A percentile compares a stretch with the other conserved stretches of the same genome.
Conservation (phyloP, 2,888 invertebrate genomes). For the Eupithecia dodoneata region DNA sequence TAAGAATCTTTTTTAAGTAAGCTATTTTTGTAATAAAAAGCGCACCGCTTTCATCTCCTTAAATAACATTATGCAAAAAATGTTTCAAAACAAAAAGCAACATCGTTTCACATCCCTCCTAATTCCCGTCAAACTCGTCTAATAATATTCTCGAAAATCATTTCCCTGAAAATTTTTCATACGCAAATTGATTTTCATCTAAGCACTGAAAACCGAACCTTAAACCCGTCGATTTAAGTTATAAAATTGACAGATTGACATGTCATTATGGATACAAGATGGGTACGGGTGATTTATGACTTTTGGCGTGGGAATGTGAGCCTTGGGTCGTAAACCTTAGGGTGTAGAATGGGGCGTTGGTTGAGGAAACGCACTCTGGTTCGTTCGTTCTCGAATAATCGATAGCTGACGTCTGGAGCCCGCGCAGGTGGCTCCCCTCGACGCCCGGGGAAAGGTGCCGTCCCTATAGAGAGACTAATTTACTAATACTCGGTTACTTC, state of each 20-base stretch:
- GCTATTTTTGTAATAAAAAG: neutral
- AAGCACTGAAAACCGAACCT: constrained; percentile 51
- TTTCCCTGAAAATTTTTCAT: constrained; percentile 68
- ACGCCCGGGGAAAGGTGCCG: constrained; percentile 54
- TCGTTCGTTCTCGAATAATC: constrained; percentile 82
- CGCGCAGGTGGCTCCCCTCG: constrained; percentile 68
- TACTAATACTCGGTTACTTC: neutral
- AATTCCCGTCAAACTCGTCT: constrained; percentile 50
- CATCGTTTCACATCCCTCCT: constrained; percentile 42
- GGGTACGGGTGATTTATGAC: constrained; percentile 69
- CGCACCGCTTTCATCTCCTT: neutral
- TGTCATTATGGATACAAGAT: constrained; percentile 60
- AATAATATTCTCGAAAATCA: constrained; percentile 65
- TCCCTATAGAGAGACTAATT: constrained; percentile 21
- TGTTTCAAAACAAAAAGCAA: constrained; percentile 34
- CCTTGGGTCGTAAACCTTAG: constrained; percentile 52
- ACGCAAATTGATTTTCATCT: constrained; percentile 62
- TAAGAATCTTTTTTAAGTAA: neutral
- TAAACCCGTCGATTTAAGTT: constrained; percentile 49
- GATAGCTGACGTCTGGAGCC: constrained; percentile 82
- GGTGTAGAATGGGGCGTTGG: constrained; percentile 59
- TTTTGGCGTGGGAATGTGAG: constrained; percentile 50
- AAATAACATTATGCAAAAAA: constrained; percentile 21
- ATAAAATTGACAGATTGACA: constrained; percentile 58
- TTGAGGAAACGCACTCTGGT: constrained; percentile 69